Evolutionary conservation across 1,140 invertebrate species (phyloP), one percentile per base, ranked within the genome.

Genomic region (Onthophagus taurus): DNA sequence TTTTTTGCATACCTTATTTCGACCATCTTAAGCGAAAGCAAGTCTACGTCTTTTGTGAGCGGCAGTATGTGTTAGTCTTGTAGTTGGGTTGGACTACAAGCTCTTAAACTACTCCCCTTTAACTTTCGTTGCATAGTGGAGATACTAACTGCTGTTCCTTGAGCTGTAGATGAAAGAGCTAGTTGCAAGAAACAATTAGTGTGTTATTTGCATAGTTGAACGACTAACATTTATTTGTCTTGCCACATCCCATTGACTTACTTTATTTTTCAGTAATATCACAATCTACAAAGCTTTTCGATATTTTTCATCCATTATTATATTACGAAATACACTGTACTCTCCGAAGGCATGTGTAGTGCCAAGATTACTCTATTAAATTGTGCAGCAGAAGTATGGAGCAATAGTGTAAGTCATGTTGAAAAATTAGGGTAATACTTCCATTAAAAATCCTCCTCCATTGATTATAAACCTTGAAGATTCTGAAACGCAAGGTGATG

Each of bases 1-100:
- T 26, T n/a, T 26, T 26, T n/a, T 26, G 23, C n/a, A 26, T 26
- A 26, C 23, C 23, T 26, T 26, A 26, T 26, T 26, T 26, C 23
- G 23, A 26, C 23, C 23, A 26, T 26, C 23, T 26, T n/a, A n/a
- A n/a, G 23, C 23, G 23, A 26, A 26, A 26, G 23, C 23, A 26
- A 26, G 23, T 26, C 23, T 26, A n/a, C 23, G 23, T 26, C 23
- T 26, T 26, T 26, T 26, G 23, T 26, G 23, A 26, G 23, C 23
- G 6, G 23, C 23, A 26, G 23, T 7, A n/a, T n/a, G 23, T n/a
- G n/a, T 7, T 7, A n/a, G 23, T 26, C 23, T n/a, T 26, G 23
- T 26, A 26, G n/a, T n/a, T n/a, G n/a, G n/a, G 23, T n/a, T 26
- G 23, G 23, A 26, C 23, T 26, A n/a, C 23, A 26, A 26, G 23